Percentiles rank a stretch among this genome's conserved stretches.
Evolutionary conservation across 2,888 invertebrate genomes (phyloP).

Genomic region (Eudasyphora cyanicolor): DNA sequence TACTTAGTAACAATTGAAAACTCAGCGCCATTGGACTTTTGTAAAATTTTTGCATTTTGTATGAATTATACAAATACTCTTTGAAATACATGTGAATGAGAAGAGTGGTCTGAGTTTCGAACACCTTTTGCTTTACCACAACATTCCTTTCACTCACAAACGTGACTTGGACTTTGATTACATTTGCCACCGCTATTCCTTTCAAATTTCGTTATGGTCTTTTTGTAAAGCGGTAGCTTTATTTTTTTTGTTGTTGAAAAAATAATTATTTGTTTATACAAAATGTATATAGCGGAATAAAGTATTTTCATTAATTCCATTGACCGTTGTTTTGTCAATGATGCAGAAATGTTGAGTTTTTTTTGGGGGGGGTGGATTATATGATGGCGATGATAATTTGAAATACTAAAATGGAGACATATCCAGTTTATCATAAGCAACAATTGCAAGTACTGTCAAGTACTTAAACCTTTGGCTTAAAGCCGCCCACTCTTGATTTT

Average conservation of each 20-base stretch:
- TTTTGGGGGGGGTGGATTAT: not conserved
- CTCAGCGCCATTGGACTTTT: too few species aligned
- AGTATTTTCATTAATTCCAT: not conserved
- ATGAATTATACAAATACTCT: constrained; percentile 11
- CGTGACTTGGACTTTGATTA: constrained; percentile 39
- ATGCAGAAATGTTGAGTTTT: not conserved
- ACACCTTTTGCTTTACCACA: too few species aligned
- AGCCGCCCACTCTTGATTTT: not conserved
- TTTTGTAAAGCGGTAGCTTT: too few species aligned
- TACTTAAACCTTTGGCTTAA: not conserved
- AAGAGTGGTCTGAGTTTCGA: not conserved
- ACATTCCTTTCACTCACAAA: constrained; percentile 45
- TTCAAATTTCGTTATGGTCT: constrained; percentile 13
- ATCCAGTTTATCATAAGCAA: not conserved
- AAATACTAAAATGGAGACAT: not conserved
- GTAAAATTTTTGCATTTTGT: not conserved
- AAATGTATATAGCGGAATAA: not conserved
- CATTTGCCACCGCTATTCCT: constrained; percentile 5
- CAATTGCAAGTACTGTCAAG: not conserved
- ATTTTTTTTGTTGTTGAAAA: not conserved
- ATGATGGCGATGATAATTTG: not conserved
- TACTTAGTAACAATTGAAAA: too few species aligned
- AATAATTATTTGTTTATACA: too few species aligned
- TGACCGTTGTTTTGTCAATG: not conserved
- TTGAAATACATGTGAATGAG: too few species aligned